phyloP scores from a whole-genome alignment of 2,888 invertebrate species.

The Aphidius colemani region DNA sequence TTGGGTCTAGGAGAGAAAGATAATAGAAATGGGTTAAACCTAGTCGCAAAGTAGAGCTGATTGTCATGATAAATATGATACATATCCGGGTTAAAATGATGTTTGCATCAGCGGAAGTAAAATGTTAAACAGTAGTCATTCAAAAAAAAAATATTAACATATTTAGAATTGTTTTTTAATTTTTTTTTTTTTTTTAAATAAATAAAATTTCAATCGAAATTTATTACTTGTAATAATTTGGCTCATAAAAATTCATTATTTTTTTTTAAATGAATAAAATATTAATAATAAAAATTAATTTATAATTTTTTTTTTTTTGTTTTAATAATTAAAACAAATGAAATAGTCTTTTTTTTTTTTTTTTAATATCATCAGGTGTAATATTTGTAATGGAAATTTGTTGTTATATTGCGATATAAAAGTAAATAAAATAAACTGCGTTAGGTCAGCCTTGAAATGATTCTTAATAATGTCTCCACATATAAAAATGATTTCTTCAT shows the following conservation, averaged over 20 bases:
- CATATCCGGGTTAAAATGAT: not conserved
- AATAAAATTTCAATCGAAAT: too few species aligned
- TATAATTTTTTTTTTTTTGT: too few species aligned
- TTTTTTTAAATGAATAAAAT: too few species aligned
- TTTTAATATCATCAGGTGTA: not conserved
- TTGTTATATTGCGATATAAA: not conserved
- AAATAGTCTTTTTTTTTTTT: not conserved
- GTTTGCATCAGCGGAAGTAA: slow-evolving; percentile 21
- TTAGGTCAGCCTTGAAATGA: slow-evolving; percentile 39
- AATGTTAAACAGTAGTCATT: not conserved
- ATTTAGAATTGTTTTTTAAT: too few species aligned
- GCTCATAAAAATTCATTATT: too few species aligned
- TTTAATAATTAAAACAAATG: not conserved
- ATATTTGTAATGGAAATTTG: too few species aligned
- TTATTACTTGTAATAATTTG: too few species aligned
- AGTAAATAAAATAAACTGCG: slow-evolving; percentile 29
- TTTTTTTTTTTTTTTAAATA: too few species aligned
- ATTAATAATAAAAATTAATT: too few species aligned
- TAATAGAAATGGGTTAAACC: not conserved
- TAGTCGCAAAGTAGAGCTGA: too few species aligned
- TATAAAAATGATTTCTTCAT: not conserved
- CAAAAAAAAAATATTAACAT: too few species aligned
- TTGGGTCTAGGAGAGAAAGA: not conserved
- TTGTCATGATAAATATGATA: too few species aligned
- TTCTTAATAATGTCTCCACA: not conserved